These are phyloP conservation scores for Drosophila ustulata DNA, from an alignment of 2,888 invertebrate species.

Conservation along the genomic window DNA sequence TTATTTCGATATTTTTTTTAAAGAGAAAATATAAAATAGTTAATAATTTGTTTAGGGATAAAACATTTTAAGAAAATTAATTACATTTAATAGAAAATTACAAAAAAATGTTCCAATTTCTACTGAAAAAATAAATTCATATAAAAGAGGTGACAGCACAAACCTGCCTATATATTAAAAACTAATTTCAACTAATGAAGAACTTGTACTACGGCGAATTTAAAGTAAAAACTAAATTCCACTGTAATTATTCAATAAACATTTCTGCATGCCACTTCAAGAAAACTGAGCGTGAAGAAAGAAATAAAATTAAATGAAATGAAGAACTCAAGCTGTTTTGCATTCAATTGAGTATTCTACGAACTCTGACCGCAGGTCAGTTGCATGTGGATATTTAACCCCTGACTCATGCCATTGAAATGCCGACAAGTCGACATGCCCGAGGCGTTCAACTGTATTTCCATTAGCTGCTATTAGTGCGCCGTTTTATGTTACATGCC, in stretches of 20 bases:
- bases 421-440: slow-evolving; percentile 1
- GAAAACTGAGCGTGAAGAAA: neutral
- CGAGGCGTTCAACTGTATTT: slow-evolving; percentile 22
- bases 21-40: too few relatives aligned
- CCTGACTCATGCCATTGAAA: slow-evolving; percentile 19
- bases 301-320: neutral
- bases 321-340: neutral
- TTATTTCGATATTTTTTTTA: too few relatives aligned
- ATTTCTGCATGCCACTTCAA: neutral
- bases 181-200: too few relatives aligned
- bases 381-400: slow-evolving; percentile 25
- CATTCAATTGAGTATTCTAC: slow-evolving; percentile 3
- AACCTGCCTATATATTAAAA: too few relatives aligned
- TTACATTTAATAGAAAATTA: too few relatives aligned
- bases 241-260: neutral
- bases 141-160: too few relatives aligned
- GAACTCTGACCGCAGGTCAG: slow-evolving; percentile 11
- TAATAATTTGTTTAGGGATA: too few relatives aligned
- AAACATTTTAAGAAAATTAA: too few relatives aligned
- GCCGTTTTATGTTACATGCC: slow-evolving; percentile 63
- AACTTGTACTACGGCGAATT: too few relatives aligned
- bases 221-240: too few relatives aligned
- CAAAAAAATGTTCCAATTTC: too few relatives aligned
- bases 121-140: too few relatives aligned
- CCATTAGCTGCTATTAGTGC: slow-evolving; percentile 69